A percentile compares a stretch with the other conserved stretches of the same genome.
These are phyloP conservation scores for Cydia amplana DNA, from an alignment of 1,140 invertebrate genomes.

Conservation along the genomic window DNA sequence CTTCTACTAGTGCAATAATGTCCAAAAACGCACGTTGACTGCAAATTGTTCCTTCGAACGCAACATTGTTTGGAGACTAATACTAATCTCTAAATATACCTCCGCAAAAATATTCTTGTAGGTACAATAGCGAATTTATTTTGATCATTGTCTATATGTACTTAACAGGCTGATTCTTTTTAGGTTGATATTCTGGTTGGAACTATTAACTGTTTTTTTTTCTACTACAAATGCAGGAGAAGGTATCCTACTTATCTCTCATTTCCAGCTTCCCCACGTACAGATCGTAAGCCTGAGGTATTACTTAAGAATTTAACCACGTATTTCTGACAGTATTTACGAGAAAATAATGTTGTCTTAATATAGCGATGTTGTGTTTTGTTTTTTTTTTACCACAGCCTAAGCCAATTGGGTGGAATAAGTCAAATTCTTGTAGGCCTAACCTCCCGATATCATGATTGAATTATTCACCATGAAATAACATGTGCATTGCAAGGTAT, in stretches of 20 bases:
- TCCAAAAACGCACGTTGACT: background rate
- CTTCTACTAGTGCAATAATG: too few relatives aligned
- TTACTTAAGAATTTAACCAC: slow-evolving; percentile 2
- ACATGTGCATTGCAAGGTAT: too few relatives aligned
- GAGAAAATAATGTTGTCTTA: background rate
- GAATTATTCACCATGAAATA: too few relatives aligned
- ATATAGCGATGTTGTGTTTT: too few relatives aligned
- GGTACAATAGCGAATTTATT: background rate
- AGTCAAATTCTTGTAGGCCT: too few relatives aligned
- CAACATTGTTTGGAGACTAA: too few relatives aligned
- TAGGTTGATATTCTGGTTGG: background rate
- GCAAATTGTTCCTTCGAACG: background rate
- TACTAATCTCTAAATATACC: too few relatives aligned
- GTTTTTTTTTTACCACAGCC: too few relatives aligned
- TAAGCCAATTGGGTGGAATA: too few relatives aligned
- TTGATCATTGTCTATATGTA: background rate
- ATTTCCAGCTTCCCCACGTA: background rate
- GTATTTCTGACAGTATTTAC: slow-evolving; percentile 8
- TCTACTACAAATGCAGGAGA: background rate
- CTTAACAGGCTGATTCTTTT: background rate
- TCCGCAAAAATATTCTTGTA: background rate
- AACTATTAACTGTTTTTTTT: background rate
- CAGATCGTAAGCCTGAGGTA: slow-evolving; percentile 3
- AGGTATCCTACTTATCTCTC: slow-evolving; percentile 7
- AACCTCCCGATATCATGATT: too few relatives aligned